A percentile compares a stretch with the other conserved stretches of the same genome.
Conservation (phyloP, 2,888 invertebrate species). For the Linyphia triangularis region DNA sequence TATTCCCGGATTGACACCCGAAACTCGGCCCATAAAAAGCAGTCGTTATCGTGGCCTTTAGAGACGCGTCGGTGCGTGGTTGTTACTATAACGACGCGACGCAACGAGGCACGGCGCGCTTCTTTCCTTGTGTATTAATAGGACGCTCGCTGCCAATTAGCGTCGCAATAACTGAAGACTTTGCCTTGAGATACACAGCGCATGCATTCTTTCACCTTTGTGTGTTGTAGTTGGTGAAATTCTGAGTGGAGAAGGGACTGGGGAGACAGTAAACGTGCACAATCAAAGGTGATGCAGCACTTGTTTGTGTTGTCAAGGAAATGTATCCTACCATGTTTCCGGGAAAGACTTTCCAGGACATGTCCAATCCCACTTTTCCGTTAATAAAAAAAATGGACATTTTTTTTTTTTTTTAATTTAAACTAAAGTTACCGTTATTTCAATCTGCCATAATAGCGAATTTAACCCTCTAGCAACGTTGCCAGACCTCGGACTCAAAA, state of each 20-base stretch:
- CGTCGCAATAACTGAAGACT: not conserved
- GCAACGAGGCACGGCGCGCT: constrained; percentile 4
- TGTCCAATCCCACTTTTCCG: too few relatives aligned
- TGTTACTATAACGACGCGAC: constrained; percentile 47
- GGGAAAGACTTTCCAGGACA: too few relatives aligned
- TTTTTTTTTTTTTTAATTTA: too few relatives aligned
- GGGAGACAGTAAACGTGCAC: too few relatives aligned
- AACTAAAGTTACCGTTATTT: too few relatives aligned
- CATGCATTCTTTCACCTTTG: not conserved
- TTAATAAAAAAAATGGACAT: too few relatives aligned
- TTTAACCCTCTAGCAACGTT: too few relatives aligned
- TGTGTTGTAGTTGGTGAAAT: not conserved
- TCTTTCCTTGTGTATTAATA: not conserved
- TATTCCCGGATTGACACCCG: not conserved
- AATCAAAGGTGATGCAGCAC: too few relatives aligned
- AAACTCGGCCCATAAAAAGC: not conserved
- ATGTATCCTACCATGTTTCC: too few relatives aligned
- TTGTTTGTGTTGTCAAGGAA: too few relatives aligned
- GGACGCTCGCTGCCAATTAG: constrained; percentile 13
- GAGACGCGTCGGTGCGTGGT: constrained; percentile 40
- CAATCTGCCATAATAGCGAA: too few relatives aligned
- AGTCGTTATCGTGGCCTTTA: constrained; percentile 12
- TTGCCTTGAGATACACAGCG: not conserved
- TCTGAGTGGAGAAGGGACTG: not conserved
- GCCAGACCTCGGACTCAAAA: too few relatives aligned